A percentile compares a stretch with the other conserved stretches of the same genome.
Conservation (phyloP, 1,140 invertebrate genomes). For the Platorchestia sp. region DNA sequence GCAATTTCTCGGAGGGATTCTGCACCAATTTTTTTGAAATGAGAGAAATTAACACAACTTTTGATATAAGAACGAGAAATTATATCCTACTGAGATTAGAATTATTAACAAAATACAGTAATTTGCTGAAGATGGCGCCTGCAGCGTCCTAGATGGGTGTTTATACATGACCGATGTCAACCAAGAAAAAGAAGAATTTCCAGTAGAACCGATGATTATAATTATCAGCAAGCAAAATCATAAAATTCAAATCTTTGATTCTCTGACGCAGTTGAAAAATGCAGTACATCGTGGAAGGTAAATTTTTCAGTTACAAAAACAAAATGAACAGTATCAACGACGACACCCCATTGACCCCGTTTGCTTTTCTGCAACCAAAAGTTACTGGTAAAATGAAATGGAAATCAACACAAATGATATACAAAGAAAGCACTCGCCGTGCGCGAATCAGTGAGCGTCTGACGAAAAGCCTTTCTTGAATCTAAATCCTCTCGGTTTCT, state of each 20-base stretch:
- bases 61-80: not conserved
- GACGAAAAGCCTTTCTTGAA: no score
- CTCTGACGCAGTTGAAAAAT: not conserved
- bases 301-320: not conserved
- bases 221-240: not conserved
- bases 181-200: not conserved
- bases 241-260: not conserved
- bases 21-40: not conserved
- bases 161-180: not conserved
- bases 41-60: not conserved
- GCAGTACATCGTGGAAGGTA: not conserved
- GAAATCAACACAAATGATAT: no score
- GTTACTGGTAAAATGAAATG: no score
- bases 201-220: not conserved
- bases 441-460: no score
- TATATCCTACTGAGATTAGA: not conserved
- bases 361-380: no score
- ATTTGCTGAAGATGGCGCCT: not conserved
- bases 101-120: not conserved
- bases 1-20: not conserved
- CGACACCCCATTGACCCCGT: not conserved
- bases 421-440: no score
- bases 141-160: not conserved
- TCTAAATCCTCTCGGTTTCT: no score
- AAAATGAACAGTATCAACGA: not conserved